Evolutionary conservation across 2,797 vertebrate genomes (phyloP).

Genomic region (Coregonus ussuriensis): DNA sequence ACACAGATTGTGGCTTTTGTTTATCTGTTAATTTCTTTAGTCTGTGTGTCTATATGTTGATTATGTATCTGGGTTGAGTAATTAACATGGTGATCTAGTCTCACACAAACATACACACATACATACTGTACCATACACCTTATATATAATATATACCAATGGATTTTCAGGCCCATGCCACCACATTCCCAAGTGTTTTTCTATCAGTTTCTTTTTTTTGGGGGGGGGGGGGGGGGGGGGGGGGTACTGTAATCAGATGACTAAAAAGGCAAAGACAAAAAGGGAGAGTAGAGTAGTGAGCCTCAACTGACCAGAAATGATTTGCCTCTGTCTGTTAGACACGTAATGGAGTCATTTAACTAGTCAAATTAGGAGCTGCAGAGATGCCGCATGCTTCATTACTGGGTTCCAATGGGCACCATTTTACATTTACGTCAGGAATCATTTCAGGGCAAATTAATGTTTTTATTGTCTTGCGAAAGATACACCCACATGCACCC

Average conservation of each 20-base stretch:
- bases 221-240: too few species aligned
- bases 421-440: slow-evolving; percentile 99
- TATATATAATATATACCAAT: slow-evolving; percentile 3
- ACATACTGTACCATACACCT: background rate
- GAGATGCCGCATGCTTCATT: slow-evolving; percentile 99
- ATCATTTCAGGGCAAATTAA: slow-evolving; percentile 99
- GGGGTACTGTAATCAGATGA: slow-evolving; percentile 39
- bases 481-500: slow-evolving; percentile 51
- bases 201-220: slow-evolving; percentile 26
- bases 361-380: slow-evolving; percentile 99
- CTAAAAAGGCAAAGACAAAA: slow-evolving; percentile 35
- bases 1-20: slow-evolving; percentile 31
- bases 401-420: slow-evolving; percentile 97
- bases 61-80: slow-evolving; percentile 44
- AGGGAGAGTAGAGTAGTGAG: slow-evolving; percentile 87
- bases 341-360: slow-evolving; percentile 99
- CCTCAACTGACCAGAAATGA: slow-evolving; percentile 99
- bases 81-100: slow-evolving; percentile 37
- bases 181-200: slow-evolving; percentile 23
- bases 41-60: slow-evolving; percentile 44
- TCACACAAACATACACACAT: background rate
- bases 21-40: slow-evolving; percentile 40
- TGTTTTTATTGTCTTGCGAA: slow-evolving; percentile 94
- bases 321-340: slow-evolving; percentile 99
- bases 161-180: slow-evolving; percentile 24